Conservation (phyloP, 2,113 vertebrate species). For the Sakesphorus luctuosus region DNA sequence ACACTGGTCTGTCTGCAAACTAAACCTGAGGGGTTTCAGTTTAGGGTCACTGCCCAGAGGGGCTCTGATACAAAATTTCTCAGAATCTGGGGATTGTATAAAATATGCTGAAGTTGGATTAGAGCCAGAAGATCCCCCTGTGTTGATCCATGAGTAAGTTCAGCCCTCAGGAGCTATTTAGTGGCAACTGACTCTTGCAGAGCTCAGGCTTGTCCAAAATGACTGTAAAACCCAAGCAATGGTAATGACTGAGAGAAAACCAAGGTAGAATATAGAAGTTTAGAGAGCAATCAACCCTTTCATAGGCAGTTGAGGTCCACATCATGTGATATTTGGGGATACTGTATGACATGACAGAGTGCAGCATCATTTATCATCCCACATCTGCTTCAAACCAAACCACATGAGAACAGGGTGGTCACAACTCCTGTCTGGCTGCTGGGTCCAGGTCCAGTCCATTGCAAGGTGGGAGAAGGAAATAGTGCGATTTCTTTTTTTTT, state of each 20-base stretch:
- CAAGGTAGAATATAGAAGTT: background rate
- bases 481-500: background rate
- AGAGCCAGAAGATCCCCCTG: background rate
- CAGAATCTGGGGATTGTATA: background rate
- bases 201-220: background rate
- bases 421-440: conserved; percentile 2
- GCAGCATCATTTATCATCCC: background rate
- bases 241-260: background rate
- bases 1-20: background rate
- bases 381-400: background rate
- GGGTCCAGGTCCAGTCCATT: background rate
- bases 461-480: background rate
- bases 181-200: background rate
- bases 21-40: background rate
- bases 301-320: background rate
- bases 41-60: background rate
- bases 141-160: background rate
- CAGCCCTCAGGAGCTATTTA: background rate
- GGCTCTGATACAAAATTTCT: background rate
- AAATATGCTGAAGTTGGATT: background rate
- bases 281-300: background rate
- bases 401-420: background rate
- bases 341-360: fast-evolving
- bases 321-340: background rate
- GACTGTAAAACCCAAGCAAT: background rate